These are phyloP conservation scores for Thereva unica DNA, from an alignment of 2,888 invertebrate species.

Conservation along the genomic window DNA sequence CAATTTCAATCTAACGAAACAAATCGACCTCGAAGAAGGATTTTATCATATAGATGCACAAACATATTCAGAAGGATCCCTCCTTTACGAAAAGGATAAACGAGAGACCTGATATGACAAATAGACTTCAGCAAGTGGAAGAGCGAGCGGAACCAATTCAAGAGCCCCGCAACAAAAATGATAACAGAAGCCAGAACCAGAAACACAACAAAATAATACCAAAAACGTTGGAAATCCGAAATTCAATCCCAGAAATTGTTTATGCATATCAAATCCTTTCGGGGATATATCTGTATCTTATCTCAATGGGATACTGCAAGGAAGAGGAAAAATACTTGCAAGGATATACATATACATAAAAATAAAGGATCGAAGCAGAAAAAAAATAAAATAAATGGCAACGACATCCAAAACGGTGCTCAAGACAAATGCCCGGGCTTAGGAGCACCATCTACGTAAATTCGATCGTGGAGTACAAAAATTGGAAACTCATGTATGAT, in stretches of 20 bases:
- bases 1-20: conserved; percentile 17
- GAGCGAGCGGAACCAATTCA: conserved; percentile 21
- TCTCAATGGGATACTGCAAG: conserved; percentile 19
- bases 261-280: conserved; percentile 40
- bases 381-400: conserved; percentile 26
- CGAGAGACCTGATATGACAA: conserved; percentile 30
- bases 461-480: conserved; percentile 3
- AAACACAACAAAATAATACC: conserved; percentile 27
- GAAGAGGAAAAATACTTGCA: conserved; percentile 3
- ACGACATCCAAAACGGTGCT: not conserved
- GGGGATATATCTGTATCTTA: conserved; percentile 16
- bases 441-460: not conserved
- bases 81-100: not conserved
- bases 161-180: conserved; percentile 9
- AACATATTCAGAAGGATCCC: conserved; percentile 18
- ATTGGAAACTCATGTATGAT: conserved; percentile 28
- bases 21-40: conserved; percentile 13
- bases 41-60: not conserved
- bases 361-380: not conserved
- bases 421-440: conserved; percentile 30
- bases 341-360: not conserved
- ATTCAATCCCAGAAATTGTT: conserved; percentile 40
- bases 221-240: conserved; percentile 37
- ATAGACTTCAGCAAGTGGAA: conserved; percentile 23
- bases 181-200: conserved; percentile 27